A percentile compares a stretch with the other conserved stretches of the same genome.
These are phyloP conservation scores for Hofmannophila pseudospretella DNA, from an alignment of 2,888 invertebrate species.

Conservation along the genomic window DNA sequence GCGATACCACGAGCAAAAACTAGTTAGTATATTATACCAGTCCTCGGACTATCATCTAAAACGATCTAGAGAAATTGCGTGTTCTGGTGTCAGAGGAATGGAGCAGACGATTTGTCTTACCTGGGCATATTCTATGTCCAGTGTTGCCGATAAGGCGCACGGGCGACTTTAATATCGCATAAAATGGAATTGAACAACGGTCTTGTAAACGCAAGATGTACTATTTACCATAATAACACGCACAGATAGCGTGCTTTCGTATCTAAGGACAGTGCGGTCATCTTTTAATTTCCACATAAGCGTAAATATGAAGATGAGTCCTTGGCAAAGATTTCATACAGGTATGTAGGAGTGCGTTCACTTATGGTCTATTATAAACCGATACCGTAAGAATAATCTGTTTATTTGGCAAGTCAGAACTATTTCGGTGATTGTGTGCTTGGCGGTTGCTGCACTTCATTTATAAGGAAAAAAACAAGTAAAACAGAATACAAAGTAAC, in stretches of 20 bases:
- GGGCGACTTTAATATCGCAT: conserved; percentile 16
- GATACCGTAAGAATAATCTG: no score
- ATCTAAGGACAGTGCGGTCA: neutral
- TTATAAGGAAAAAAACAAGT: no score
- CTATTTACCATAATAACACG: conserved; percentile 2
- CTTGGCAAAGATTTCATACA: no score
- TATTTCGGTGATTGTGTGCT: no score
- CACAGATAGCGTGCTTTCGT: neutral
- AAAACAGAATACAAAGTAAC: no score
- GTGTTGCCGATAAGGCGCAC: conserved; percentile 25
- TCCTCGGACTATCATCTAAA: conserved; percentile 37
- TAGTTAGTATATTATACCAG: conserved; percentile 31
- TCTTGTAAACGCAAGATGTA: conserved; percentile 6
- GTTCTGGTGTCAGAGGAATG: conserved; percentile 36
- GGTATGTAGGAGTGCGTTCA: no score
- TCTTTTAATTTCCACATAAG: neutral
- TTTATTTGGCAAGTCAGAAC: no score
- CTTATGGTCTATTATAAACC: no score
- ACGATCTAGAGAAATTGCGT: conserved; percentile 48
- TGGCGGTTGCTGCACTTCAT: no score
- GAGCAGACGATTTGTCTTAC: conserved; percentile 45
- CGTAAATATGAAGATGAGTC: no score
- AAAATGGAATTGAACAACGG: conserved; percentile 21
- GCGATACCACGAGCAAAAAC: conserved; percentile 28
- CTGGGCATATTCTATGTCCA: conserved; percentile 34